A percentile compares a stretch with the other conserved stretches of the same genome.
These are phyloP conservation scores for Melanostoma scalare DNA, from an alignment of 2,888 invertebrate species.

Conservation along the genomic window DNA sequence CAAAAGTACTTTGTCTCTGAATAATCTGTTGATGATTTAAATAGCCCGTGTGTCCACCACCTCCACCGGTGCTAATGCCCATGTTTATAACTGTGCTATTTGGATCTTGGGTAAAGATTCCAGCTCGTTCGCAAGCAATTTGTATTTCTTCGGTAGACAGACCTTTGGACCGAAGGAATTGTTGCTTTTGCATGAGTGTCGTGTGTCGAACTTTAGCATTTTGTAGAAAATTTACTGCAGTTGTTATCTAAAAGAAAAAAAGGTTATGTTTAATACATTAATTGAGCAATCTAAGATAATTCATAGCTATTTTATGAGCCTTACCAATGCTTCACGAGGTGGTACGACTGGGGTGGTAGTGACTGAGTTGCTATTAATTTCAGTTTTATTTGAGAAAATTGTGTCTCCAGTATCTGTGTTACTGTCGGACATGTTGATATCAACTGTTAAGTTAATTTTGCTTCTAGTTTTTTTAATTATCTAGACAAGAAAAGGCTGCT, in stretches of 20 bases:
- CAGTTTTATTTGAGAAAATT: conserved; percentile 72
- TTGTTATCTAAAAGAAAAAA: conserved; percentile 86
- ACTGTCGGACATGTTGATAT: conserved; percentile 79
- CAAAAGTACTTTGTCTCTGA: conserved; percentile 80
- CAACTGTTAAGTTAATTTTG: conserved; percentile 80
- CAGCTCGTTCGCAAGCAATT: conserved; percentile 87
- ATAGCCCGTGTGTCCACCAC: conserved; percentile 30
- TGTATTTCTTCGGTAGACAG: conserved; percentile 89
- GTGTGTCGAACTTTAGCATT: conserved; percentile 92
- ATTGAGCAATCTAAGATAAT: not conserved
- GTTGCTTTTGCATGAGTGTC: conserved; percentile 89
- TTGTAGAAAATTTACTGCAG: conserved; percentile 92
- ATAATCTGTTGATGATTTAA: conserved; percentile 75
- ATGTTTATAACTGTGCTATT: conserved; percentile 80
- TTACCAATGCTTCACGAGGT: conserved; percentile 80
- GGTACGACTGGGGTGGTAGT: conserved; percentile 25
- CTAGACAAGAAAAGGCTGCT: conserved; percentile 40
- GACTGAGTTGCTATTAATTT: conserved; percentile 46
- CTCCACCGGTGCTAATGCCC: conserved; percentile 74
- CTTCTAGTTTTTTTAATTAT: conserved; percentile 21
- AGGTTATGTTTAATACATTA: not conserved
- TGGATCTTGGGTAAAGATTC: conserved; percentile 80
- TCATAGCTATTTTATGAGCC: not conserved
- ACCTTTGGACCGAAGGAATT: conserved; percentile 90
- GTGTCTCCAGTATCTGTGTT: conserved; percentile 81